These are phyloP conservation scores for Meriones psammophilus DNA, from an alignment of 2,797 vertebrate genomes.

Conservation along the genomic window DNA sequence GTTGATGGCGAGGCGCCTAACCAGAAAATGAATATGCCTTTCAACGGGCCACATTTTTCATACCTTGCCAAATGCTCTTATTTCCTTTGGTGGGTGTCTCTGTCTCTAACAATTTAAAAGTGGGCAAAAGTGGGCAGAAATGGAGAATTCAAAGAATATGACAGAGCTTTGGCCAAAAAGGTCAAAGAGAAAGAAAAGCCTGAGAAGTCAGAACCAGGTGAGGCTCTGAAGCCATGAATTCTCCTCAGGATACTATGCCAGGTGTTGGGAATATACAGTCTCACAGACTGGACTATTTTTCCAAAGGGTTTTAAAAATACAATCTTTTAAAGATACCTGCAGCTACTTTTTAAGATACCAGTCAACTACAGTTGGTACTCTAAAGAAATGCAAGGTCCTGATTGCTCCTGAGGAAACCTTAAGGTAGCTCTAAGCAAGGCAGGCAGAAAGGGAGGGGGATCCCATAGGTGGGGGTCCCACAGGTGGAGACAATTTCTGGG, in stretches of 20 bases:
- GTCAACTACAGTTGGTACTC: background rate
- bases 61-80: slow-evolving; percentile 14
- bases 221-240: background rate
- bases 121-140: background rate
- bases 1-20: too few species aligned
- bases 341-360: too few species aligned
- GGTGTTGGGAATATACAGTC: background rate
- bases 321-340: background rate
- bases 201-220: background rate
- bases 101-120: background rate
- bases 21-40: background rate
- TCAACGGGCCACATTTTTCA: background rate
- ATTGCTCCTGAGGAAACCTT: background rate
- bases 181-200: background rate
- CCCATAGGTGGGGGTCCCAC: background rate
- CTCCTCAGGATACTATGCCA: background rate
- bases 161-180: background rate
- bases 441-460: background rate
- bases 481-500: background rate
- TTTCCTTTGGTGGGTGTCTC: slow-evolving; percentile 27
- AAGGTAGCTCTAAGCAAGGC: too few species aligned
- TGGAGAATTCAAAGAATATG: background rate
- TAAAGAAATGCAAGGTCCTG: background rate
- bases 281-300: background rate
- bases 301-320: background rate